Base-by-base conservation (phyloP, 2,888 invertebrate genomes). In the Silvanus unidentatus region DNA sequence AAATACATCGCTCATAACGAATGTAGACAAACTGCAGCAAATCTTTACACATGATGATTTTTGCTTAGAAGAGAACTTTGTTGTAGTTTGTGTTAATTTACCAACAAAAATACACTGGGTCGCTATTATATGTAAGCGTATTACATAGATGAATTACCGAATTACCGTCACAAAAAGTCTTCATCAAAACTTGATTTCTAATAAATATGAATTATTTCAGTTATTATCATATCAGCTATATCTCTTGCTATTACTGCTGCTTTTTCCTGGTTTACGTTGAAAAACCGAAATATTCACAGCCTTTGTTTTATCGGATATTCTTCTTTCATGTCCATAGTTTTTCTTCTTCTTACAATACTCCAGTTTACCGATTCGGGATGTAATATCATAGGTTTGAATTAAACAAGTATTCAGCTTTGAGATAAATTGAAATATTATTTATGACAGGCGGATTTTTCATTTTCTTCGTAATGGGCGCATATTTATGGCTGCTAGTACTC, bases 361-460 rank as follows among this genome's bases (percentile, higher is more conserved):
- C 64, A 66, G 42, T 49, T 55, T 14, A 45, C 54, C 10, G 48
- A 51, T 16, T 41, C n/a, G 1, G 50, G 51, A 1, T 69, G 69
- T 43, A 51, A 40, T 9, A 36, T 57, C 22, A 39, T 67, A 40
- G 66, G 68, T 67, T 59, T 59, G 59, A 48, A 16, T 36, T 40
- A 29, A 16, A 16, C 10, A 42, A 36, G 16, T 35, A 30, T 16
- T 30, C 22, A n/a, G 27, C 34, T 16, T 42, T 40, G 12, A 42
- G 16, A 38, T 13, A 32, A n/a, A 32, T 16, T 42, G 32, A 28
- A 37, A 15, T 14, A 44, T 10, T 39, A 44, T 42, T 55, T 51
- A 40, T 65, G 64, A 49, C 46, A 65, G 68, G 68, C 38, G 63
- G 58, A 42, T 28, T 65, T 9, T 64, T 67, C 40, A 60, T 66